Evolutionary conservation across 2,797 vertebrate species (phyloP), one percentile per base, ranked within the genome.

Genomic region (Podargus strigoides): DNA sequence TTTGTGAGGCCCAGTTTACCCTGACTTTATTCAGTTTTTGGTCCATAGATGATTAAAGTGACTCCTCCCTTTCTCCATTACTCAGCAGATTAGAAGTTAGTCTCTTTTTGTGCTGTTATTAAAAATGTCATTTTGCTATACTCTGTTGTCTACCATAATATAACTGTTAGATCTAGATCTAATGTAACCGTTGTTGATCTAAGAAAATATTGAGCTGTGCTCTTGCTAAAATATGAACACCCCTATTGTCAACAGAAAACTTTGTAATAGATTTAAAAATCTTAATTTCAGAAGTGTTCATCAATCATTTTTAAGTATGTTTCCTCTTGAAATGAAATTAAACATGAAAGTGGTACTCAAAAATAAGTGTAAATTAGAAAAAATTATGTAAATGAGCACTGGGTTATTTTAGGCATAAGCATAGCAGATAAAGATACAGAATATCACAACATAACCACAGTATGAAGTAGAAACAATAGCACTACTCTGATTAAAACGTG

Each of bases 261-360:
- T 64, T 64, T 12, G 7, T 27, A 56, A 77, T 50, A n/a, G 39
- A 72, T 83, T 59, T 42, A 18, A 55, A 72, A 82, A 59, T 62
- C 60, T 60, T 88, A 27, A 85, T 74, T 94, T 86, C 63, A 82
- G 28, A 90, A 82, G 50, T n/a, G 14, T 6, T 53, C 23, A 76
- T 76, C 21, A 56, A 52, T 55, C 2, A 42, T 88, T 93, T 84
- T 81, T 2, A 66, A 67, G 19, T n/a, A 34, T 4, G 4, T 79
- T 92, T 77, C 13, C 47, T 58, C 60, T 80, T 87, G 27, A 79
- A 73, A 73, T 52, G 2, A 60, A 42, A 58, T 39, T 3, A 68
- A 78, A 58, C 16, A 63, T 41, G 11, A 80, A 26, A 74, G 24
- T 50, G 36, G 39, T 34, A 69, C 14, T 81, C 47, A 66, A 73